Base-by-base conservation (phyloP, 2,113 vertebrate genomes). In the Acanthochromis polyacanthus region DNA sequence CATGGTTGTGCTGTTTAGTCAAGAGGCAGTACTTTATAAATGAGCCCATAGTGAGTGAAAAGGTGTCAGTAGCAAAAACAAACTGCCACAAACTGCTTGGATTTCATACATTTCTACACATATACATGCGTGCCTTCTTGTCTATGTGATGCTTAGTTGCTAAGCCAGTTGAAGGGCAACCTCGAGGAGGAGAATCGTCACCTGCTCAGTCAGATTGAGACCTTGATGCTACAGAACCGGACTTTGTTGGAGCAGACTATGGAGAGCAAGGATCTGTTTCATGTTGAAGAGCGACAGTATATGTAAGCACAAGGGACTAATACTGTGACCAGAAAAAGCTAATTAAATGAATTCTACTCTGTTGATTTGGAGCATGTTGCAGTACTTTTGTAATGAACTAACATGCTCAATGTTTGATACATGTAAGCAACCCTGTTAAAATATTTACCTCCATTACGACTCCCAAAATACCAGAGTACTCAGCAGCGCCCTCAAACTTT, bases 181-280 rank as follows among this genome's bases (percentile, higher is more conserved):
- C 93, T 99, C 87, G 97, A 99, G 87, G 98, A 99, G 87, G 98
- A 99, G 93, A 99, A 98, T 91, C 96, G 96, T 32, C 97, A 99
- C 89, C 94, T 99, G n/a, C 93, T 99, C 59, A 92, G 96, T 92
- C 98, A 99, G 94, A 99, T 99, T 84, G 97, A 99, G 92, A 99
- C 97, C 40, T 91, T 99, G 91, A 98, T 98, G 97, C 95, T 98
- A 14, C 98, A 99, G 85, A 99, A 99, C 88, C 96, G 96, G 85
- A 97, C 96, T 3, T 91, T 99, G 68, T 90, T 99, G 93, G 98
- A 99, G 79, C 98, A 99, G 87, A 99, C 96, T 52, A 98, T 99
- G 97, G 97, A 99, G 93, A 99, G 96, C 96, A 99, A 99, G 89
- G 97, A 99, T 92, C 95, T 99, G 82, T 99, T 99, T 91, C 97